Percentiles rank a stretch among this genome's conserved stretches.
phyloP scores from a whole-genome alignment of 1,140 invertebrate genomes.

The Procambarus virginalis region DNA sequence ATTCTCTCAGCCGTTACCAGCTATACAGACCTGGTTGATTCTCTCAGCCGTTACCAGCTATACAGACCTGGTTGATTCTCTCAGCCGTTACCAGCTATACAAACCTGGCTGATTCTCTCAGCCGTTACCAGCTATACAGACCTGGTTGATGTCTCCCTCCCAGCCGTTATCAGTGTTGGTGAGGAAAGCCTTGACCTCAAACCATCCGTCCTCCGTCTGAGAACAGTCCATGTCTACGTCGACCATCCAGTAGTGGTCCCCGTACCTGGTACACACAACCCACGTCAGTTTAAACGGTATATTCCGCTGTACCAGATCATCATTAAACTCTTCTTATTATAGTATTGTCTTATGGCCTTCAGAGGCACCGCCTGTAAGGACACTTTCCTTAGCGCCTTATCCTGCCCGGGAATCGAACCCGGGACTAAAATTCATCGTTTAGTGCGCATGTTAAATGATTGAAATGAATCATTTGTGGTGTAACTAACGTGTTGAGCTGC shows the following conservation, averaged over 20 bases:
- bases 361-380: too few relatives aligned
- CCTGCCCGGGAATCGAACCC: too few relatives aligned
- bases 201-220: slow-evolving; percentile 75
- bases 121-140: neutral
- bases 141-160: slow-evolving; percentile 66
- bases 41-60: too few relatives aligned
- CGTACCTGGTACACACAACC: slow-evolving; percentile 68
- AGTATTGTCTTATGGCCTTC: too few relatives aligned
- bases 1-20: neutral
- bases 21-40: too few relatives aligned
- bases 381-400: too few relatives aligned
- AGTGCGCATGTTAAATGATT: neutral
- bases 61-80: too few relatives aligned
- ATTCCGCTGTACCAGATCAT: too few relatives aligned
- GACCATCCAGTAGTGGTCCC: slow-evolving; percentile 76
- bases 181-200: slow-evolving; percentile 75
- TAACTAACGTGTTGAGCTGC: slow-evolving; percentile 71
- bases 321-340: too few relatives aligned
- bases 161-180: slow-evolving; percentile 65
- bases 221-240: slow-evolving; percentile 76
- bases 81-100: too few relatives aligned
- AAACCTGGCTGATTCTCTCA: neutral
- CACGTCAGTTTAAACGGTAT: too few relatives aligned
- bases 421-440: too few relatives aligned
- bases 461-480: neutral